Evolutionary conservation across 2,797 vertebrate genomes (phyloP).

Genomic region (Buphagus erythrorhynchus): DNA sequence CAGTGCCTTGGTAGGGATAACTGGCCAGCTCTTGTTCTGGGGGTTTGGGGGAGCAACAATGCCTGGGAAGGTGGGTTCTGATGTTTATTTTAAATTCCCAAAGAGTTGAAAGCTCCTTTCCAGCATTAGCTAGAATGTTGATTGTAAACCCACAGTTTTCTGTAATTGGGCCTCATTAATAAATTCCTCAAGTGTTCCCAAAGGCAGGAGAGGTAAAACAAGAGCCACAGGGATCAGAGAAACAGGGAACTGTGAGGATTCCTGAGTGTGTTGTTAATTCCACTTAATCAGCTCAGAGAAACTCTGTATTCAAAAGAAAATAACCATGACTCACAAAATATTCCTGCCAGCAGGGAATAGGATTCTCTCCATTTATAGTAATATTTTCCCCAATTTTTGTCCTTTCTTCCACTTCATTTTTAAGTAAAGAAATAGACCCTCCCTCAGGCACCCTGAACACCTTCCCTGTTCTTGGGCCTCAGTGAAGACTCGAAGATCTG

Average conservation of each 20-base stretch:
- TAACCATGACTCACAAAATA: slow-evolving; percentile 41
- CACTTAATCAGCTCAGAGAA: slow-evolving; percentile 72
- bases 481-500: not conserved
- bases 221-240: slow-evolving; percentile 58
- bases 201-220: slow-evolving; percentile 66
- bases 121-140: slow-evolving; percentile 28
- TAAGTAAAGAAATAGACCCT: not conserved
- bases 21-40: not conserved
- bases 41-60: not conserved
- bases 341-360: not conserved
- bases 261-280: slow-evolving; percentile 64
- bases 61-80: not conserved
- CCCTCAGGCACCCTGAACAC: not conserved
- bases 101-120: slow-evolving; percentile 18
- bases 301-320: slow-evolving; percentile 36
- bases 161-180: slow-evolving; percentile 78
- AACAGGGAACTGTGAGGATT: slow-evolving; percentile 57
- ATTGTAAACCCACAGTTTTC: slow-evolving; percentile 65
- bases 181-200: slow-evolving; percentile 73
- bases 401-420: not conserved
- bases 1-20: not conserved
- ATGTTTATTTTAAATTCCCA: slow-evolving; percentile 8
- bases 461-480: not conserved
- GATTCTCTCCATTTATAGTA: slow-evolving; percentile 50
- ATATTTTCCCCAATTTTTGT: not conserved